Conservation (phyloP, 2,888 invertebrate species). For the Caprella mutica region DNA sequence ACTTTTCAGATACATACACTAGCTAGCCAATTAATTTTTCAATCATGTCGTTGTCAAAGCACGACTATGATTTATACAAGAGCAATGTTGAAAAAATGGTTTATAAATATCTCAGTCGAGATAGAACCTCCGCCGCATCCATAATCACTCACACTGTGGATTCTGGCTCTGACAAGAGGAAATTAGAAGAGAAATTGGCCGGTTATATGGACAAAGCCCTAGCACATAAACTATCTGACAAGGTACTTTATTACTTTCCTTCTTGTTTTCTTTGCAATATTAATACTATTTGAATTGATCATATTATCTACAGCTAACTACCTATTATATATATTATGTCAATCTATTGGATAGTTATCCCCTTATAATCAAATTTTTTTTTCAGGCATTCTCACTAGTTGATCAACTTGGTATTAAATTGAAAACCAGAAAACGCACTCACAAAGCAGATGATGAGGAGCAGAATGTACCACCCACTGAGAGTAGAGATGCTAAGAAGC, state of each 20-base stretch:
- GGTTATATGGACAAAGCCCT: conserved; percentile 26
- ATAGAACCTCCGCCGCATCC: conserved; percentile 27
- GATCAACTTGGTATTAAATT: conserved; percentile 23
- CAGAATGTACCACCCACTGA: conserved; percentile 26
- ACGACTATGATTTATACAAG: conserved; percentile 32
- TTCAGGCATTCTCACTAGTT: conserved; percentile 24
- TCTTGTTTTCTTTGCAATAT: too few species aligned
- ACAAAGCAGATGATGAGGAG: conserved; percentile 25
- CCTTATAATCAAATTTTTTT: not conserved
- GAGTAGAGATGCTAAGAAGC: conserved; percentile 24
- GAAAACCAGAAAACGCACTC: conserved; percentile 27
- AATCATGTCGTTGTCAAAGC: conserved; percentile 31
- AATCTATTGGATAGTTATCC: not conserved
- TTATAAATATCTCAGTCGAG: conserved; percentile 27
- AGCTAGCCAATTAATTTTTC: too few species aligned
- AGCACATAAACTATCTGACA: conserved; percentile 30
- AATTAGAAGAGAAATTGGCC: conserved; percentile 27
- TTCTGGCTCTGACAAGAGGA: conserved; percentile 29
- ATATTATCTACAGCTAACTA: not conserved
- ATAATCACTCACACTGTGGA: conserved; percentile 27
- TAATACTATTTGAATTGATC: too few species aligned
- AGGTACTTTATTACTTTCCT: too few species aligned
- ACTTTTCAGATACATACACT: too few species aligned
- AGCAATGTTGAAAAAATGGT: conserved; percentile 29
- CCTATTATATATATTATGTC: not conserved